Evolutionary conservation across 1,140 invertebrate genomes (phyloP).

Genomic region (Muscidifurax raptorellus): DNA sequence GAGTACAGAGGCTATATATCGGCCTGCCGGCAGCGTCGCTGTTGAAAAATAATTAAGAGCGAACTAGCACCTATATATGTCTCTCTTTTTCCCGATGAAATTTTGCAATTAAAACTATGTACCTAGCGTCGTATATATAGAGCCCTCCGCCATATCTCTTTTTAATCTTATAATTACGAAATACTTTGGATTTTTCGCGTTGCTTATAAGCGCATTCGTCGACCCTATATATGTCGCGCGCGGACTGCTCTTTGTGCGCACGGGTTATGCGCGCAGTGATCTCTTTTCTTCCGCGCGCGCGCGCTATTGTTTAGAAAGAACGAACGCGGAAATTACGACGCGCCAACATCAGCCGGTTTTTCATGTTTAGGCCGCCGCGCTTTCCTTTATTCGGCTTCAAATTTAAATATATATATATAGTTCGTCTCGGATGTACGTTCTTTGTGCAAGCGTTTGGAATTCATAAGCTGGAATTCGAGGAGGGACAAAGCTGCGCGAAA

Average conservation of each 20-base stretch:
- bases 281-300: neutral
- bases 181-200: conserved; percentile 34
- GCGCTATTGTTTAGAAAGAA: neutral
- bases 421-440: no score
- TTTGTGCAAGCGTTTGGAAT: neutral
- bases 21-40: neutral
- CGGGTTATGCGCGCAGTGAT: neutral
- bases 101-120: conserved; percentile 45
- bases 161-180: conserved; percentile 47
- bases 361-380: neutral
- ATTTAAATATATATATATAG: neutral
- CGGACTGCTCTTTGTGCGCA: neutral
- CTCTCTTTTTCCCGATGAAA: conserved; percentile 13
- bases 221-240: neutral
- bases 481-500: neutral
- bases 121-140: no score
- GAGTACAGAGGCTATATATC: neutral
- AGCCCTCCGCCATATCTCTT: no score
- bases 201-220: neutral
- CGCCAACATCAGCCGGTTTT: neutral
- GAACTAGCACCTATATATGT: neutral
- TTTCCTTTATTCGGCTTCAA: neutral
- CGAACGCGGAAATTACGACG: neutral
- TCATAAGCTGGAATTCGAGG: neutral
- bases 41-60: conserved; percentile 50